Evolutionary conservation across 2,888 invertebrate species (phyloP).

Genomic region (Cecidostiba fungosa): DNA sequence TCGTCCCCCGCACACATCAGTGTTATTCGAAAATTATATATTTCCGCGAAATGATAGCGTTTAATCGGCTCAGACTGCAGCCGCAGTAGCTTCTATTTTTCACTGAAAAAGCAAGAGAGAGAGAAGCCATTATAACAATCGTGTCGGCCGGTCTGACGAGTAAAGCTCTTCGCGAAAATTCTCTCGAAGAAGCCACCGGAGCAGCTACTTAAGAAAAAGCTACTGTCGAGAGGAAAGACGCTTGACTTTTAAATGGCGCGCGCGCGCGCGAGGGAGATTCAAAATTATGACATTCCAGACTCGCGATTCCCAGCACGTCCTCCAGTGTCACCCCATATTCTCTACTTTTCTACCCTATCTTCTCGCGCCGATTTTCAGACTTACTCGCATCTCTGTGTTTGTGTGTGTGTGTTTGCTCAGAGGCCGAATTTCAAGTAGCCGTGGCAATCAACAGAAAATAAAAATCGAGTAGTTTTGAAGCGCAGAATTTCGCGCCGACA

Average conservation of each 20-base stretch:
- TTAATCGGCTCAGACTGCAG: no score
- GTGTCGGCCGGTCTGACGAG: background rate
- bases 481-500: background rate
- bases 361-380: background rate
- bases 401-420: background rate
- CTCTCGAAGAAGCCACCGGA: slow-evolving; percentile 13
- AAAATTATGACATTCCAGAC: slow-evolving; percentile 71
- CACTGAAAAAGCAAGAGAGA: background rate
- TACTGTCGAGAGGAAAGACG: slow-evolving; percentile 58
- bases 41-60: no score
- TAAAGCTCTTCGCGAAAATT: background rate
- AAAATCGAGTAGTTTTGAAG: background rate
- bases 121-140: background rate
- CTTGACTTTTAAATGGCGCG: slow-evolving; percentile 66
- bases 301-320: slow-evolving; percentile 66
- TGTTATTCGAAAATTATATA: no score
- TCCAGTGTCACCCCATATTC: slow-evolving; percentile 50
- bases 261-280: slow-evolving; percentile 64
- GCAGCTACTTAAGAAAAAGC: slow-evolving; percentile 64
- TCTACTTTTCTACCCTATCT: background rate
- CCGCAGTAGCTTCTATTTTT: background rate
- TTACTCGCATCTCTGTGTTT: no score
- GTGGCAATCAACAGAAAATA: background rate
- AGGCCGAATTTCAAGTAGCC: background rate
- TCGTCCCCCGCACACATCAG: no score